Conservation (phyloP, 2,888 invertebrate genomes). For the Heliconius aoede region DNA sequence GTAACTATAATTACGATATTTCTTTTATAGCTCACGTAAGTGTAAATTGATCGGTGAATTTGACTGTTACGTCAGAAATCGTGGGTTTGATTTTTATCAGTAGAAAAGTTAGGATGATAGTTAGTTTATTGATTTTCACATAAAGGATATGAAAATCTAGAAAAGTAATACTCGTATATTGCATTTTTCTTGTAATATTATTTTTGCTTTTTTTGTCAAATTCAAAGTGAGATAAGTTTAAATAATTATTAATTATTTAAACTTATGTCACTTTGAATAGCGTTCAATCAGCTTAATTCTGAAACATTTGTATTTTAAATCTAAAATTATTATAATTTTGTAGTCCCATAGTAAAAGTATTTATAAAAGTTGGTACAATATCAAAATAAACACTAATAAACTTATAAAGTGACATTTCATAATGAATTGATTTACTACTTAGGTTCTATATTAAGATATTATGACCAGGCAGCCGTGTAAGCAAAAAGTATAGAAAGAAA, state of each 20-base stretch:
- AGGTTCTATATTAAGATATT: constrained; percentile 19
- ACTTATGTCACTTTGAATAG: no score
- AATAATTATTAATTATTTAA: no score
- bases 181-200: no score
- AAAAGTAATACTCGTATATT: no score
- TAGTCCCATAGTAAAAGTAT: background rate
- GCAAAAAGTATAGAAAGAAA: constrained; percentile 22
- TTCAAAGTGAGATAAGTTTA: no score
- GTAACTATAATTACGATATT: constrained; percentile 7
- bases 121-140: background rate
- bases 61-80: background rate
- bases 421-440: constrained; percentile 12
- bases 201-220: no score
- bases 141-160: no score
- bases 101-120: background rate
- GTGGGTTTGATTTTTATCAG: background rate
- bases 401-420: background rate
- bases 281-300: no score
- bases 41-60: background rate
- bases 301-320: no score
- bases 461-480: constrained; percentile 18
- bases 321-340: no score
- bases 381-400: no score
- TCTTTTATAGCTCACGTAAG: background rate
- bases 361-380: no score